Percentiles rank a stretch among this genome's conserved stretches.
phyloP scores from a whole-genome alignment of 2,113 vertebrate species.

The Sterna hirundo region DNA sequence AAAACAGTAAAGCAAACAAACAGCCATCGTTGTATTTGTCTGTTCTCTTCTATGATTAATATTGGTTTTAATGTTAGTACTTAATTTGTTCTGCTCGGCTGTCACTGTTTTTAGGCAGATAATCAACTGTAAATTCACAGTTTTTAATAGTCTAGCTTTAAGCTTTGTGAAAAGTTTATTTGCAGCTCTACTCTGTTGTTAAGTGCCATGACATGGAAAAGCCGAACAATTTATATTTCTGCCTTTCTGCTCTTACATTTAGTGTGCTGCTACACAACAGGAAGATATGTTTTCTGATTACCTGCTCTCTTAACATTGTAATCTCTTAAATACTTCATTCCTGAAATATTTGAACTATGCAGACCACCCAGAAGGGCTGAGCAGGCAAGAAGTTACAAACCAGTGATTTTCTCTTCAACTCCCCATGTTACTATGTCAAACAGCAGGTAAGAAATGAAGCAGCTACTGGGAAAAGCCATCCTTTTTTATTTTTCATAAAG shows the following conservation, averaged over 20 bases:
- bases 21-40: not conserved
- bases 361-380: slow-evolving; percentile 42
- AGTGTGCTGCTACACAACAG: not conserved
- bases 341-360: slow-evolving; percentile 29
- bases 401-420: not conserved
- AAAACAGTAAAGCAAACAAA: not conserved
- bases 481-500: not conserved
- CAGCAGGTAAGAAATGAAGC: not conserved
- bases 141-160: not conserved
- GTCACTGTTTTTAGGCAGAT: not conserved
- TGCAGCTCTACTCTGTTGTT: not conserved
- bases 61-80: not conserved
- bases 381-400: not conserved
- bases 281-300: not conserved
- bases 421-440: not conserved
- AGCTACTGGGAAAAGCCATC: not conserved
- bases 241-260: not conserved
- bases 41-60: not conserved
- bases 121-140: not conserved
- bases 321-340: slow-evolving; percentile 1
- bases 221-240: not conserved
- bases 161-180: not conserved
- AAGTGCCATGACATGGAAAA: not conserved
- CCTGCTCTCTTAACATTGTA: not conserved
- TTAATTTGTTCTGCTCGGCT: not conserved